Evolutionary conservation across 2,113 vertebrate genomes (phyloP), one percentile per base, ranked within the genome.

Genomic region (Gavia stellata): DNA sequence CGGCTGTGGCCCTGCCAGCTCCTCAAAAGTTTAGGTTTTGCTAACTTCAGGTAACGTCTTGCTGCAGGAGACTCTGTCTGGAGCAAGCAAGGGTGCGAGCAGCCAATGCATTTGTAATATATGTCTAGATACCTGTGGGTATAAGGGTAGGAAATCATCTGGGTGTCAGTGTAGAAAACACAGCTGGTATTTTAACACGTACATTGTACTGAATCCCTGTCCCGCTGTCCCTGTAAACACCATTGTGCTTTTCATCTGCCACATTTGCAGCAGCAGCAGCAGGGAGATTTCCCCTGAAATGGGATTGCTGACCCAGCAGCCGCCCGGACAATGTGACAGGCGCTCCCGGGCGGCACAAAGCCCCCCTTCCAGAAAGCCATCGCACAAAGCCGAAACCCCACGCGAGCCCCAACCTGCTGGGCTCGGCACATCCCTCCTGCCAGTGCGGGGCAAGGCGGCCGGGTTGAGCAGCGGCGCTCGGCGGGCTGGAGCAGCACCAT

Each of bases 331-430:
- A 97, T 97, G 97, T 58, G 81, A 59, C 65, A 56, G 89, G 61
- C 4, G 66, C 77, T 92, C 94, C 96, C 87, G 17, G 95, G 94
- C 90, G 71, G 94, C 97, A 98, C 98, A 98, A 96, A 97, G 93
- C 71, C 74, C 92, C 73, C 96, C 95, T 99, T 99, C 98, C 98
- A 99, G 98, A 99, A 98, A 87, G 31, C 95, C 50, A 50, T 80
- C 52, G 90, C 92, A 90, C 96, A 98, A 98, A 98, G 89, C 86
- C 73, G 86, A 95, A 99, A 98, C 97, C 95, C 72, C 52, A 21
- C 9, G 5, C 33, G 7, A 65, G 50, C 91, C 66, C 86, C 89
- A 94, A 88, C 94, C 95, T 88, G 95, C 92, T 86, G 97, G 92
- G 94, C 96, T 98, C 97, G 98, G 97, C 96, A 97, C 84, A 89